A percentile compares a stretch with the other conserved stretches of the same genome.
These are phyloP conservation scores for Crotalus helleri DNA, from an alignment of 2,113 vertebrate species.

Conservation along the genomic window DNA sequence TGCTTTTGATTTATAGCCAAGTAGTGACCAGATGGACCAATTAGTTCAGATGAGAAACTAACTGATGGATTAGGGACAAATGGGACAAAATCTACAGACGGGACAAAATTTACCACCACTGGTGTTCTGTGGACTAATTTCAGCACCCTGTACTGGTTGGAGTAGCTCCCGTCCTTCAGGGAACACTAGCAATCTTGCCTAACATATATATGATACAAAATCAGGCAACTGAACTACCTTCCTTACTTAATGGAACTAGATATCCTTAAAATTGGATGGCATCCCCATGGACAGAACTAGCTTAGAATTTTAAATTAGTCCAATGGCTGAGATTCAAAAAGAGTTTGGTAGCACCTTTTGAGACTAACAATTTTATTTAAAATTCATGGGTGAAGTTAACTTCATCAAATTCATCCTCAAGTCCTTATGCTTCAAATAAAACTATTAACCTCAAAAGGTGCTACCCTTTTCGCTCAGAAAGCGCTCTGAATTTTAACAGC, in stretches of 20 bases:
- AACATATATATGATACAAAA: not conserved
- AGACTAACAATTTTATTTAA: not conserved
- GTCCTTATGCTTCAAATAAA: not conserved
- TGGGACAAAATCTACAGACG: not conserved
- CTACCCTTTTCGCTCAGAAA: not conserved
- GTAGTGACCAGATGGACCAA: not conserved
- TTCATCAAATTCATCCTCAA: not conserved
- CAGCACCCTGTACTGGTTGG: not conserved
- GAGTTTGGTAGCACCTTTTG: not conserved
- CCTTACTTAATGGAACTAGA: not conserved
- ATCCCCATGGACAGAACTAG: not conserved
- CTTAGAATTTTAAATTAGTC: not conserved
- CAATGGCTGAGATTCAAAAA: not conserved
- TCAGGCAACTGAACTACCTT: not conserved
- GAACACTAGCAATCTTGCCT: not conserved
- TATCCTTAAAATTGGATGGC: not conserved
- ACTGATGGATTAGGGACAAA: not conserved
- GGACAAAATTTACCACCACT: not conserved
- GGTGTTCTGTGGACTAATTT: not conserved
- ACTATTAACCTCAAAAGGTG: not conserved
- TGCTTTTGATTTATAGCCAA: not conserved
- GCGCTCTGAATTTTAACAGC: not conserved
- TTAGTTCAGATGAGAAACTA: not conserved
- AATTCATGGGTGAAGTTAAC: not conserved
- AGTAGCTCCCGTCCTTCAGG: not conserved